Percentiles rank a stretch among this genome's conserved stretches.
These are phyloP conservation scores for Sinocyclocheilus anshuiensis DNA, from an alignment of 2,113 vertebrate species.

Conservation along the genomic window DNA sequence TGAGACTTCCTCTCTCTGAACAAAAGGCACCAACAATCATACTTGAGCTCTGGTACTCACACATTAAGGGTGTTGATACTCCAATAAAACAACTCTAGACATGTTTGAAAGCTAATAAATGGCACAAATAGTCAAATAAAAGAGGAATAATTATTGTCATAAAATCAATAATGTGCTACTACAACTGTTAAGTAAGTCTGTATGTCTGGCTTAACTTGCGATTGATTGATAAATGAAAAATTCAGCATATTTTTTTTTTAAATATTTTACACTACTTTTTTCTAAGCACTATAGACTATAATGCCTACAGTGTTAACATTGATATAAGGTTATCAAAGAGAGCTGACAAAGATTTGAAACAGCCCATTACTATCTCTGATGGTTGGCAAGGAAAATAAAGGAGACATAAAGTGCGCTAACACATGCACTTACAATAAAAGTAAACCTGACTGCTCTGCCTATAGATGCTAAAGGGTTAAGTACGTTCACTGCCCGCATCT, in stretches of 20 bases:
- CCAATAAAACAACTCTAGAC: constrained; percentile 42
- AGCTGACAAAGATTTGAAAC: background rate
- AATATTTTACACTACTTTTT: background rate
- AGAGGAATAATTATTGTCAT: constrained; percentile 28
- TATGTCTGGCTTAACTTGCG: background rate
- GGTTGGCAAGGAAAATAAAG: background rate
- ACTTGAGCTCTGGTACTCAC: constrained; percentile 10
- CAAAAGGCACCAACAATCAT: constrained; percentile 4
- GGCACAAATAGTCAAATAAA: constrained; percentile 12
- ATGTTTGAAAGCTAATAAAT: constrained; percentile 46
- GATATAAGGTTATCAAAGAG: background rate
- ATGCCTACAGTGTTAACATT: no score
- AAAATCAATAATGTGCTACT: constrained; percentile 20
- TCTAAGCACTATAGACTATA: no score
- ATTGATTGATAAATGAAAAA: background rate
- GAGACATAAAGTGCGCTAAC: background rate
- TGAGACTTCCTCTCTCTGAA: constrained; percentile 33
- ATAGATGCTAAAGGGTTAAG: constrained; percentile 76
- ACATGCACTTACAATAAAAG: background rate
- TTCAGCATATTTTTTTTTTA: background rate
- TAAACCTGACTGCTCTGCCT: constrained; percentile 14
- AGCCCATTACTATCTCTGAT: background rate
- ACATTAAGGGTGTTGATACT: constrained; percentile 25
- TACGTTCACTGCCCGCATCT: constrained; percentile 85
- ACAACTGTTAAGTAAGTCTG: background rate